phyloP scores from a whole-genome alignment of 2,797 vertebrate genomes.

The Orestias chungarensis region DNA sequence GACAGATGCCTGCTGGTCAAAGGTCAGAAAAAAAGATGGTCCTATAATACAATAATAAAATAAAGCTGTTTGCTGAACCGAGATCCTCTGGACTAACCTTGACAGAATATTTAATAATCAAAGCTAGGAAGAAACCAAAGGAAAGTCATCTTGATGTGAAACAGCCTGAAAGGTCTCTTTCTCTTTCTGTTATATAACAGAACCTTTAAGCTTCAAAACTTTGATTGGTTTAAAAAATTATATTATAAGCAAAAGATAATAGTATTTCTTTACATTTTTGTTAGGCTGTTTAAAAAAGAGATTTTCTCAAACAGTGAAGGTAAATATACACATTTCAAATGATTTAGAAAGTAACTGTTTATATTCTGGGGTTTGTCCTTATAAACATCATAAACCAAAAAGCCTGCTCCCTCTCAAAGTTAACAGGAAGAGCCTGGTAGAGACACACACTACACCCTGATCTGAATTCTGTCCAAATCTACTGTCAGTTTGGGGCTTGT shows the following conservation, averaged over 20 bases:
- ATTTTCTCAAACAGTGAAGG: too few relatives aligned
- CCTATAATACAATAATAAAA: background rate
- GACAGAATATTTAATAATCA: background rate
- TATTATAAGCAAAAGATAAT: background rate
- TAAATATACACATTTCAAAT: too few relatives aligned
- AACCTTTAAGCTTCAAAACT: background rate
- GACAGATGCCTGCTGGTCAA: background rate
- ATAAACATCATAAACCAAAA: constrained; percentile 9
- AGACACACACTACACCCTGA: constrained; percentile 37
- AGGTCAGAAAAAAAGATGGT: background rate
- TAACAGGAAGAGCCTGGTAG: constrained; percentile 38
- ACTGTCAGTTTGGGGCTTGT: background rate
- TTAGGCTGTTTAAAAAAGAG: background rate
- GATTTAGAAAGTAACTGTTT: background rate
- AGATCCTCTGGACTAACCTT: background rate
- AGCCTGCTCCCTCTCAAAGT: constrained; percentile 23
- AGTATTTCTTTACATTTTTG: background rate
- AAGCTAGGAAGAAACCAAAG: background rate
- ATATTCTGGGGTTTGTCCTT: constrained; percentile 7
- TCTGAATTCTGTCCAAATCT: constrained; percentile 25
- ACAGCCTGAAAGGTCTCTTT: background rate
- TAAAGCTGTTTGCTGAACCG: background rate
- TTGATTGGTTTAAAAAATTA: background rate
- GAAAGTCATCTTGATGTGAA: background rate
- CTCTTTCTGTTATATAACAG: background rate